Conservation (phyloP, 2,797 vertebrate species). For the Amblyraja radiata region DNA sequence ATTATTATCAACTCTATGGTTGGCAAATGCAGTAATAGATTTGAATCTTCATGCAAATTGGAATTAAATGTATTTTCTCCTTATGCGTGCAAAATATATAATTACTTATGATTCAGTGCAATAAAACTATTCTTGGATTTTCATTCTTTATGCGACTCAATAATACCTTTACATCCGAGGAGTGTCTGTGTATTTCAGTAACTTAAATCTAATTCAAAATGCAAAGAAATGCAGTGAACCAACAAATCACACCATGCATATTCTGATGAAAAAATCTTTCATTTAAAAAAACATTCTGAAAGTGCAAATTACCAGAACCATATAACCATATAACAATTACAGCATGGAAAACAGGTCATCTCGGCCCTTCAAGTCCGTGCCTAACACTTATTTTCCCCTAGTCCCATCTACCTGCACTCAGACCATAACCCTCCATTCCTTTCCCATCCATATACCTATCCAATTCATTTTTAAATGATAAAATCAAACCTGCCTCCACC, state of each 20-base stretch:
- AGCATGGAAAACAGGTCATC: too few species aligned
- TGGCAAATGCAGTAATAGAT: neutral
- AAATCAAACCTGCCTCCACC: too few species aligned
- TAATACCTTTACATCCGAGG: constrained; percentile 29
- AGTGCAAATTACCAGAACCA: neutral
- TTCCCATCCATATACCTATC: too few species aligned
- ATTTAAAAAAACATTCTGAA: neutral
- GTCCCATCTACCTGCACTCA: too few species aligned
- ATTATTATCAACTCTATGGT: neutral
- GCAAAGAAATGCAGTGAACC: constrained; percentile 37
- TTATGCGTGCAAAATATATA: constrained; percentile 42
- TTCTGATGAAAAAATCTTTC: neutral
- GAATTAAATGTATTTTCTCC: neutral
- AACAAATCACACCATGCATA: constrained; percentile 39
- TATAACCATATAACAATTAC: too few species aligned
- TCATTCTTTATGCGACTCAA: constrained; percentile 26
- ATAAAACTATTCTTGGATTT: neutral
- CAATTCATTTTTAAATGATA: too few species aligned
- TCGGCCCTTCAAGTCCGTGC: too few species aligned
- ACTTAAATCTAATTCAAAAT: constrained; percentile 36
- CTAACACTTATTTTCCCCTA: too few species aligned
- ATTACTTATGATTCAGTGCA: constrained; percentile 39
- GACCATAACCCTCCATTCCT: too few species aligned
- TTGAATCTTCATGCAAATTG: neutral
- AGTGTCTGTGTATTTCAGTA: constrained; percentile 36